Evolutionary conservation across 2,888 invertebrate species (phyloP).

Genomic region (Dryadula phaetusa): DNA sequence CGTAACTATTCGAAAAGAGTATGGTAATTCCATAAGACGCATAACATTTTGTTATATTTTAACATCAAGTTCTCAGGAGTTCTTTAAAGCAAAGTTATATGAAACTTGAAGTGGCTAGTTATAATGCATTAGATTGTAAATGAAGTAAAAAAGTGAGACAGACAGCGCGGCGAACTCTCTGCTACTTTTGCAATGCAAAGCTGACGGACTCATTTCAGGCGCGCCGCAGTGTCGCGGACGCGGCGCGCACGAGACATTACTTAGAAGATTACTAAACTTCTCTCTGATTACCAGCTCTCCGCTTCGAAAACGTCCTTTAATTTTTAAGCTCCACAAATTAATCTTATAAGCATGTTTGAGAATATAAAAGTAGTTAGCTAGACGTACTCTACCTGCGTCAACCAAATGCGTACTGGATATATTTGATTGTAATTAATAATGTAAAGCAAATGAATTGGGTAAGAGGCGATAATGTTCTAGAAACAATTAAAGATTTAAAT

Average conservation of each 20-base stretch:
- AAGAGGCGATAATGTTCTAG: too few relatives aligned
- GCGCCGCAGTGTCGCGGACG: neutral
- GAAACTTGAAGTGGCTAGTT: constrained; percentile 20
- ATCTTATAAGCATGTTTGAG: too few relatives aligned
- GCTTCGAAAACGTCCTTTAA: neutral
- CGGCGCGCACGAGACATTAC: neutral
- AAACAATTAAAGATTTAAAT: too few relatives aligned
- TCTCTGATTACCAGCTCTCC: neutral
- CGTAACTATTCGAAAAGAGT: too few relatives aligned
- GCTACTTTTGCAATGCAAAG: constrained; percentile 16
- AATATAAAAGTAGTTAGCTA: too few relatives aligned
- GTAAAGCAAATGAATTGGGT: too few relatives aligned
- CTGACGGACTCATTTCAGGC: constrained; percentile 20
- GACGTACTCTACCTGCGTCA: too few relatives aligned
- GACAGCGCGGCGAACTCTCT: constrained; percentile 1
- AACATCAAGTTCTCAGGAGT: neutral
- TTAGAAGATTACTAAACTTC: neutral
- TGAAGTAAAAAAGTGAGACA: constrained; percentile 14
- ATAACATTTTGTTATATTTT: neutral
- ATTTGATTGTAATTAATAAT: too few relatives aligned
- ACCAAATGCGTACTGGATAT: too few relatives aligned
- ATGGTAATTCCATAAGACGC: neutral
- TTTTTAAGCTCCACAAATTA: too few relatives aligned
- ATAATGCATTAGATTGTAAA: constrained; percentile 30
- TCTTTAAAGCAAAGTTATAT: constrained; percentile 13